Percentiles rank a stretch among this genome's conserved stretches.
Conservation (phyloP, 92 coral and sea anemone genomes). For the Palythoa heliodiscus region DNA sequence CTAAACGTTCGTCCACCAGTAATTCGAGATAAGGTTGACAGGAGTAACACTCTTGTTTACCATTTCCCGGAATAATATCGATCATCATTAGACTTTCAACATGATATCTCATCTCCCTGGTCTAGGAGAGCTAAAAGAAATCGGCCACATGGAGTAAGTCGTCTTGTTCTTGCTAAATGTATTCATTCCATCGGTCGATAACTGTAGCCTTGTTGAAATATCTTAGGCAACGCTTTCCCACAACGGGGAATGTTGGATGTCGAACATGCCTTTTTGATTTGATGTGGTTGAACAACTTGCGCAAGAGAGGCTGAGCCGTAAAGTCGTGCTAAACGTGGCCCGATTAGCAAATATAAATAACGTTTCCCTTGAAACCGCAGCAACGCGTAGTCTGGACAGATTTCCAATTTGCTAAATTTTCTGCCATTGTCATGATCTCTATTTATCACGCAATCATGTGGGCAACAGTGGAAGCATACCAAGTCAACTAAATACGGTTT, state of each 20-base stretch:
- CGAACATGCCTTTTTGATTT: conserved; percentile 2
- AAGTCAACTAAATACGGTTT: conserved; percentile 31
- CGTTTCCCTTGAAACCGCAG: conserved; percentile 8
- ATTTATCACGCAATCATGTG: conserved; percentile 24
- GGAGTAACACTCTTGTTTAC: conserved; percentile 26
- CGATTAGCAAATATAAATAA: conserved; percentile 34
- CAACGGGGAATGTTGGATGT: conserved; percentile 41
- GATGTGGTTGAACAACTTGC: conserved; percentile 46
- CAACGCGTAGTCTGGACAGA: conserved; percentile 41
- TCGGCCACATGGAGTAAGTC: conserved; percentile 53
- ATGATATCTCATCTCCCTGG: conserved; percentile 31
- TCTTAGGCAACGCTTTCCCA: conserved; percentile 9
- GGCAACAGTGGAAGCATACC: conserved; percentile 44
- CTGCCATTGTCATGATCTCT: conserved; percentile 22
- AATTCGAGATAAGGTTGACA: conserved; percentile 45
- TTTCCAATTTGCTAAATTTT: background rate
- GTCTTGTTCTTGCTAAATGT: conserved; percentile 46
- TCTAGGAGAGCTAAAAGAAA: conserved; percentile 33
- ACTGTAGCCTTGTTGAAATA: background rate
- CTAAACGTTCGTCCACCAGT: conserved; percentile 39
- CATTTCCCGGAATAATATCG: conserved; percentile 42
- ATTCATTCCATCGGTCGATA: conserved; percentile 40
- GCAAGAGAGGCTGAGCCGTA: conserved; percentile 51
- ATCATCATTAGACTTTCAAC: conserved; percentile 44
- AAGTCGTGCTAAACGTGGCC: conserved; percentile 23